A percentile compares a stretch with the other conserved stretches of the same genome.
Conservation (phyloP, 2,888 invertebrate species). For the Mesochorus sp. region DNA sequence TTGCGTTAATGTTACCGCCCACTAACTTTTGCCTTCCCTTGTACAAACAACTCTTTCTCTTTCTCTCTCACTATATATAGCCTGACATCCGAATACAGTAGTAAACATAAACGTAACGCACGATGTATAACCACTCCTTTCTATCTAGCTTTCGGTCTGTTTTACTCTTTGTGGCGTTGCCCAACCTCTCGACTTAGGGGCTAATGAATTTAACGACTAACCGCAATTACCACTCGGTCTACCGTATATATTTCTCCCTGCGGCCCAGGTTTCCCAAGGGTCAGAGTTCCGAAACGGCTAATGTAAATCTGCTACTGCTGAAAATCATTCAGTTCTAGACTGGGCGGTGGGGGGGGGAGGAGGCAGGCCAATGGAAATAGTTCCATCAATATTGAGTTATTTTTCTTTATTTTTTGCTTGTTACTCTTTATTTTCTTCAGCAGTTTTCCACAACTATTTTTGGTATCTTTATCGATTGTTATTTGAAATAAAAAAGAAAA, state of each 20-base stretch:
- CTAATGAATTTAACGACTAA: slow-evolving; percentile 53
- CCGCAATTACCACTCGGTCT: slow-evolving; percentile 48
- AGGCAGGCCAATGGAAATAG: not conserved
- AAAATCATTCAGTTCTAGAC: no score
- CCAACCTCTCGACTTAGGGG: slow-evolving; percentile 35
- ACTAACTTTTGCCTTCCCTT: not conserved
- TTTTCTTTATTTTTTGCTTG: no score
- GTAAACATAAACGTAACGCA: slow-evolving; percentile 12
- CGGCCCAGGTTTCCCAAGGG: not conserved
- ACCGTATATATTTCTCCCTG: slow-evolving; percentile 14
- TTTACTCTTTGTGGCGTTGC: not conserved
- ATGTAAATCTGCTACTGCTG: no score
- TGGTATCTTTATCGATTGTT: no score
- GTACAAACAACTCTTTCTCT: not conserved
- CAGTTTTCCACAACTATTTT: no score
- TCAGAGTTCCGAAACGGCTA: not conserved
- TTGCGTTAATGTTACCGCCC: slow-evolving; percentile 21
- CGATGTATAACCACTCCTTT: not conserved
- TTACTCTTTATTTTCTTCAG: no score
- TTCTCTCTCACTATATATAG: not conserved
- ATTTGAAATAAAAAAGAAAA: no score
- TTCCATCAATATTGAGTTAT: no score
- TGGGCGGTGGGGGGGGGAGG: no score
- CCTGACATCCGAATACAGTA: not conserved
- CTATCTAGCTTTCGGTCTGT: not conserved